Evolutionary conservation across 2,888 invertebrate genomes (phyloP).

Genomic region (Sisyra nigra): DNA sequence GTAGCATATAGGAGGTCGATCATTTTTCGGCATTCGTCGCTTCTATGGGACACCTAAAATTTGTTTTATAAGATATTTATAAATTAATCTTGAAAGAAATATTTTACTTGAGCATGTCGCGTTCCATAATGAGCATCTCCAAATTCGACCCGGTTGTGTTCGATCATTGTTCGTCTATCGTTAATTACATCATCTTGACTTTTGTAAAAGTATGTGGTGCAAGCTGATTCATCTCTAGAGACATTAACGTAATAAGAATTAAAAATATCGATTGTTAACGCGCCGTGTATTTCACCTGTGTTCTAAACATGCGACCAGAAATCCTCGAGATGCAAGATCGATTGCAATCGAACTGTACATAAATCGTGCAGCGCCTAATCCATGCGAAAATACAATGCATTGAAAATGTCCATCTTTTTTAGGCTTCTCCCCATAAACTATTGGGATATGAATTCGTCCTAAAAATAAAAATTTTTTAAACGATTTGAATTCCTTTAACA

Average conservation of each 20-base stretch:
- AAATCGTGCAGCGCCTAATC: conserved; percentile 41
- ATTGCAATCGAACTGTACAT: conserved; percentile 41
- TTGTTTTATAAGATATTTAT: too few species aligned
- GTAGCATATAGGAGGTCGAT: conserved; percentile 31
- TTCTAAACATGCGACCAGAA: conserved; percentile 44
- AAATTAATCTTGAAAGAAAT: background rate
- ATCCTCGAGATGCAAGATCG: conserved; percentile 48
- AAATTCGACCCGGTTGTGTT: conserved; percentile 21
- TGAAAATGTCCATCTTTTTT: conserved; percentile 27
- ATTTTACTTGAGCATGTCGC: conserved; percentile 24
- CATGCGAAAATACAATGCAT: conserved; percentile 46
- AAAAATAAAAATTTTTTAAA: conserved; percentile 8
- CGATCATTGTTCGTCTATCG: conserved; percentile 21
- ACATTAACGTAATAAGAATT: background rate
- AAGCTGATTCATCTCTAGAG: conserved; percentile 26
- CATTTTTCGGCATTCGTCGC: conserved; percentile 31
- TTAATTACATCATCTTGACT: conserved; percentile 22
- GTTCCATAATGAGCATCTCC: conserved; percentile 24
- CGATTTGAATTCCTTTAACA: background rate
- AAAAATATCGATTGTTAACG: background rate
- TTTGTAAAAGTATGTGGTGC: conserved; percentile 29
- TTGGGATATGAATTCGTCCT: conserved; percentile 34
- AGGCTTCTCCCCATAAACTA: conserved; percentile 31
- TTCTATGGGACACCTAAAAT: conserved; percentile 30
- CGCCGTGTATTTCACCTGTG: conserved; percentile 44